phyloP scores from a whole-genome alignment of 2,797 vertebrate species.

The Pygocentrus nattereri region DNA sequence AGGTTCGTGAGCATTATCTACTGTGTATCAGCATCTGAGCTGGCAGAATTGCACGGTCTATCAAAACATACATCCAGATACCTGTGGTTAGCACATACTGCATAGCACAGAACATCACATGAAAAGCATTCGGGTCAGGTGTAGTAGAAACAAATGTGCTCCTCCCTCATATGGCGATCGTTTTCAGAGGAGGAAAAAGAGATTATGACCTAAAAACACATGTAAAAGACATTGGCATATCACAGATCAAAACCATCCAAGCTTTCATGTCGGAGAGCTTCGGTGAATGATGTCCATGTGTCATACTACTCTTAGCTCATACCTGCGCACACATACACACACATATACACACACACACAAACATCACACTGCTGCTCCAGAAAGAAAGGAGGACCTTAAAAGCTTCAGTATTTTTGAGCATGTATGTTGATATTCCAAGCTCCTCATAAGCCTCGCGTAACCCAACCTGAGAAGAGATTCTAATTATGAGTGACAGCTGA shows the following conservation, averaged over 20 bases:
- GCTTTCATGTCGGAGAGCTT: constrained; percentile 55
- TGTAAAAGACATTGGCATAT: constrained; percentile 55
- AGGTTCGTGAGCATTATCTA: neutral
- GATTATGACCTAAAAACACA: constrained; percentile 49
- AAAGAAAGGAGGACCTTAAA: neutral
- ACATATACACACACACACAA: constrained; percentile 16
- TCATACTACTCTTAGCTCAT: constrained; percentile 20
- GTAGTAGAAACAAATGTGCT: constrained; percentile 42
- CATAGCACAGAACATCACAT: constrained; percentile 7
- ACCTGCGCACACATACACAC: constrained; percentile 27
- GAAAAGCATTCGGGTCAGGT: constrained; percentile 25
- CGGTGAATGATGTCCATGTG: constrained; percentile 56
- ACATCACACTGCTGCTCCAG: neutral
- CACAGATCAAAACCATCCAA: constrained; percentile 45
- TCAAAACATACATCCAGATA: neutral
- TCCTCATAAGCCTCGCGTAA: constrained; percentile 29
- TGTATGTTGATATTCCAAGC: constrained; percentile 40
- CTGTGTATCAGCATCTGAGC: neutral
- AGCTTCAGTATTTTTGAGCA: too few relatives aligned
- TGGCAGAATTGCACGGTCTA: neutral
- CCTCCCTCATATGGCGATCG: constrained; percentile 49
- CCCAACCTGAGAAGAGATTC: constrained; percentile 33
- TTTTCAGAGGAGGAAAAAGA: constrained; percentile 45
- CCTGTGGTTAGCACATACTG: neutral
- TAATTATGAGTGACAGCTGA: constrained; percentile 69